phyloP scores from a whole-genome alignment of 2,797 vertebrate genomes.

The Triplophysa yarkandensis region DNA sequence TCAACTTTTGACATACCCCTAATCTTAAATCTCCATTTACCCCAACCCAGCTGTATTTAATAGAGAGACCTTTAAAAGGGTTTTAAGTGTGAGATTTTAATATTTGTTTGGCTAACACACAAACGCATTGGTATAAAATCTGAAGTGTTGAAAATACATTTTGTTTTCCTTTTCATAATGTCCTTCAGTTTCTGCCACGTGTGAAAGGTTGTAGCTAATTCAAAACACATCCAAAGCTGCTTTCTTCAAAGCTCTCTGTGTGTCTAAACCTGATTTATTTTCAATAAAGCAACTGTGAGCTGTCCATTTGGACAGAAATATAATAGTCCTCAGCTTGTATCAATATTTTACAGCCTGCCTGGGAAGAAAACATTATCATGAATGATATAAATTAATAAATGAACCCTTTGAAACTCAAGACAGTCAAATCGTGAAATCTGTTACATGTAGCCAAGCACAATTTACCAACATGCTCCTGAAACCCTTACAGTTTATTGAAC shows the following conservation, averaged over 20 bases:
- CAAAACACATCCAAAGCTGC: slow-evolving; percentile 29
- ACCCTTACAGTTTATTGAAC: slow-evolving; percentile 55
- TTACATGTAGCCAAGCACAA: slow-evolving; percentile 63
- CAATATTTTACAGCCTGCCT: slow-evolving; percentile 43
- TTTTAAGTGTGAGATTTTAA: slow-evolving; percentile 21
- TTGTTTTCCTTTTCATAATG: slow-evolving; percentile 10
- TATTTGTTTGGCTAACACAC: slow-evolving; percentile 16
- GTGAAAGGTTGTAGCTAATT: slow-evolving; percentile 27
- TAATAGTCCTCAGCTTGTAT: slow-evolving; percentile 43
- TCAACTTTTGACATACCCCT: not conserved
- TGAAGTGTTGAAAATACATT: not conserved
- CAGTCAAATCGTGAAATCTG: slow-evolving; percentile 55
- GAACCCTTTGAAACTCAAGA: slow-evolving; percentile 64
- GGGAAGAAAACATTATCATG: slow-evolving; percentile 50
- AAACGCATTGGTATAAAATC: slow-evolving; percentile 27
- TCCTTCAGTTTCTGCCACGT: slow-evolving; percentile 13
- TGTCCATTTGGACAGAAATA: slow-evolving; percentile 41
- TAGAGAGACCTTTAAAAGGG: not conserved
- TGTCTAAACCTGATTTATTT: slow-evolving; percentile 52
- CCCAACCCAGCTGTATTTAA: slow-evolving; percentile 5
- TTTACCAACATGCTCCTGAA: slow-evolving; percentile 59
- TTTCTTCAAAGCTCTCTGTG: slow-evolving; percentile 30
- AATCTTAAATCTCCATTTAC: slow-evolving; percentile 2
- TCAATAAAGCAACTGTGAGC: slow-evolving; percentile 41
- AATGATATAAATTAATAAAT: slow-evolving; percentile 62